These are phyloP conservation scores for Porites cylindrica DNA, from an alignment of 92 coral and sea anemone genomes.

Conservation along the genomic window DNA sequence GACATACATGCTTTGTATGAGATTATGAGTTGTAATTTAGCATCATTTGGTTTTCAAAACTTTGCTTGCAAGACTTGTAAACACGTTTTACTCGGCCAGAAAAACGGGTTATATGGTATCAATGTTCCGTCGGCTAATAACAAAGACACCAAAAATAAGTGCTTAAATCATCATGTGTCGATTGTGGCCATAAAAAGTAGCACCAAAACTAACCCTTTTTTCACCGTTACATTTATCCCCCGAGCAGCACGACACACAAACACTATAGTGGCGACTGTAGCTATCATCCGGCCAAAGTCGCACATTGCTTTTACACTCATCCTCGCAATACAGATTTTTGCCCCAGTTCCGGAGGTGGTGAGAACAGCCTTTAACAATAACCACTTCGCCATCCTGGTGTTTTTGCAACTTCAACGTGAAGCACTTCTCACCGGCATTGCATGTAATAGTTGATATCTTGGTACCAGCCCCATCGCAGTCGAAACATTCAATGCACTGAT, in stretches of 20 bases:
- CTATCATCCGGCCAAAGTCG: background rate
- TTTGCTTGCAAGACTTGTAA: too few relatives aligned
- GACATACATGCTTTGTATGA: too few relatives aligned
- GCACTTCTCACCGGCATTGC: conserved; percentile 60
- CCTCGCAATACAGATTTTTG: conserved; percentile 46
- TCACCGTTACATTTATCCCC: conserved; percentile 59
- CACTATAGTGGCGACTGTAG: conserved; percentile 25
- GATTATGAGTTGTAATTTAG: too few relatives aligned
- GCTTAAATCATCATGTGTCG: background rate
- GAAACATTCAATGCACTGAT: conserved; percentile 24
- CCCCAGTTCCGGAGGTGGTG: conserved; percentile 62
- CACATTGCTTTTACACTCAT: conserved; percentile 59
- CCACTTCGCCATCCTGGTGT: conserved; percentile 30
- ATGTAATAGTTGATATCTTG: conserved; percentile 1
- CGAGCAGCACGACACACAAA: conserved; percentile 64
- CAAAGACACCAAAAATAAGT: background rate
- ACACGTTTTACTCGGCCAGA: too few relatives aligned
- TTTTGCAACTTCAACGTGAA: conserved; percentile 56
- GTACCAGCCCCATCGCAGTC: conserved; percentile 46
- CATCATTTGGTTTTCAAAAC: too few relatives aligned
- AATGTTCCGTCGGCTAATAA: too few relatives aligned
- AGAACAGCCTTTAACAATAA: conserved; percentile 60
- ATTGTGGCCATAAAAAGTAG: background rate
- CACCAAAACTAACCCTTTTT: background rate
- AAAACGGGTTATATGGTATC: too few relatives aligned